Evolutionary conservation across 1,140 invertebrate species (phyloP).

Genomic region (Drosophila hydei): DNA sequence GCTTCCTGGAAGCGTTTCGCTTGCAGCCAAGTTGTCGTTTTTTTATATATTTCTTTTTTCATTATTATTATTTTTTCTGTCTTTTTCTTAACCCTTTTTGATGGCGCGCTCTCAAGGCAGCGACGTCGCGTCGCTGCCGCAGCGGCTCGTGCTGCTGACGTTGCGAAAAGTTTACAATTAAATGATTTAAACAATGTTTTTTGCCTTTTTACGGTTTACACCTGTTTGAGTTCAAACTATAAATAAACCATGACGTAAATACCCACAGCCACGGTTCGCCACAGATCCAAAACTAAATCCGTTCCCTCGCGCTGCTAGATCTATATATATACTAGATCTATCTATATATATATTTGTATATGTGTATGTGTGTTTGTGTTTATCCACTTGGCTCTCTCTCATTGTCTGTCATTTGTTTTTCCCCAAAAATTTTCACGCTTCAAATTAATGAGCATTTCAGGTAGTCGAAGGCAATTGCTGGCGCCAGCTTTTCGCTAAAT

Average conservation of each 20-base stretch:
- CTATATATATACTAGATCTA: conserved; percentile 29
- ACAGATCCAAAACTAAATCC: conserved; percentile 17
- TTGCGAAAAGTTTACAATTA: conserved; percentile 69
- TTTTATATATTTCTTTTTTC: background rate
- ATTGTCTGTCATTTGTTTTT: conserved; percentile 62
- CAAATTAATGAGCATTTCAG: conserved; percentile 73
- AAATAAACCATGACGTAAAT: conserved; percentile 75
- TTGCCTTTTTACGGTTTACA: conserved; percentile 77
- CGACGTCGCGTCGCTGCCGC: background rate
- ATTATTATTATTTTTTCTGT: conserved; percentile 4
- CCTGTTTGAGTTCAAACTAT: conserved; percentile 80
- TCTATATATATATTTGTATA: background rate
- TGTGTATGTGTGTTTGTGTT: background rate
- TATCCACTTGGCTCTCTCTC: conserved; percentile 20
- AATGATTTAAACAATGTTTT: conserved; percentile 82
- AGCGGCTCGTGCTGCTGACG: conserved; percentile 25
- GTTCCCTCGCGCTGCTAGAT: conserved; percentile 4
- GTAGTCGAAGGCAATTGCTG: conserved; percentile 61
- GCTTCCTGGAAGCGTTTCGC: conserved; percentile 35
- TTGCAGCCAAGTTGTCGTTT: conserved; percentile 1
- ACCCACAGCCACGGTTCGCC: conserved; percentile 62
- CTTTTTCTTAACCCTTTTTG: conserved; percentile 26
- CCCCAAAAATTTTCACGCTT: conserved; percentile 60
- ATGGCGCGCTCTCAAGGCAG: conserved; percentile 33
- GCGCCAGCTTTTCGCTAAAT: conserved; percentile 73